Base-by-base conservation (phyloP, 1,140 invertebrate genomes). In the Ips nitidus region DNA sequence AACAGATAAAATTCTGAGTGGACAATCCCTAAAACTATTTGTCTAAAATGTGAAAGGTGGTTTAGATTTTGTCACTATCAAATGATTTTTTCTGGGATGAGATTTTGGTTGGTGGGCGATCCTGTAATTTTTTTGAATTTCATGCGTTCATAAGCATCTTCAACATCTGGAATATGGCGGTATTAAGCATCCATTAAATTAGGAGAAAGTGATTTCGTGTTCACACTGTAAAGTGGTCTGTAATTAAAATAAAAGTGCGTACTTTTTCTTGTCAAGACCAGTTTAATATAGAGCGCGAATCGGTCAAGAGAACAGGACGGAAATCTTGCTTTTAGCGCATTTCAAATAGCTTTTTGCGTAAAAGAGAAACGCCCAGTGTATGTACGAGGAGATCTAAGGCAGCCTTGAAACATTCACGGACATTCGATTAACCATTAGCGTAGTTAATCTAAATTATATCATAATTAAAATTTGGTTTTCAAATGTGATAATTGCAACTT, bases 271-370 rank as follows among this genome's bases (percentile, higher is more conserved):
- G 52, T 41, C 4, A 36, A 45, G 43, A 65, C 57, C 69, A 50
- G 57, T 57, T 68, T 67, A 52, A 69, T 66, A 58, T 68, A 38
- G 72, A 73, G 66, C 69, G 69, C 53, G 22, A 62, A 58, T 47
- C 68, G 72, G 72, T 70, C 72, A 71, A 65, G 65, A 70, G 68
- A 73, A 63, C 72, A 70, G 63, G 55, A 72, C 63, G 67, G 66
- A 69, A n/a, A 68, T 66, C 53, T 68, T 45, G 66, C 66, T 65
- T 66, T 68, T 61, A 50, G 59, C 58, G n/a, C 22, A 58, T 52
- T 55, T 60, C 40, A n/a, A 42, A 42, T 55, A 50, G 8, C 52
- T 68, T 68, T 68, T 68, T 60, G 57, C 66, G 37, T 53, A 42
- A 68, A 68, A 68, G 56, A 68, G 66, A 68, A 68, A 68, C 58